Evolutionary conservation across 37 sponge, comb jelly and placozoan species (phyloP), one percentile per base, ranked within the genome.

Genomic region (Chondrilla cf. caribensis): DNA sequence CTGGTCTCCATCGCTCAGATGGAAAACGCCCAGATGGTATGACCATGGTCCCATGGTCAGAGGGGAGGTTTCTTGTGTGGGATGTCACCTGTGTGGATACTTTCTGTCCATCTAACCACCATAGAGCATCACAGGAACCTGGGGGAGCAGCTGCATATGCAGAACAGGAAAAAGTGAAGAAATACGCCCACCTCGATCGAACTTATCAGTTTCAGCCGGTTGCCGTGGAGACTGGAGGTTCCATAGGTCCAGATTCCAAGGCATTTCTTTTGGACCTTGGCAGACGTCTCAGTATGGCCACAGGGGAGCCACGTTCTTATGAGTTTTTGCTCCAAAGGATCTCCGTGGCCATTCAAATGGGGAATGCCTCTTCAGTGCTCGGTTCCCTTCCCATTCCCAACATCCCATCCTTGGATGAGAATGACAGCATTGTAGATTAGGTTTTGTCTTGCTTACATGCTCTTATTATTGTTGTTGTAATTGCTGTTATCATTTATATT

Each of bases 101-200:
- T 21, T 29, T 71, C 22, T 35, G 41, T 9, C 7, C 6, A 9
- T 77, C 78, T 22, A 24, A 43, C 78, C 17, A 25, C 14, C 51
- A 11, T 21, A 5, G 9, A 77, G 55, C 78, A 21, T 54, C 57
- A n/a, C 9, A 24, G 28, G 57, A 77, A 25, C 26, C 78, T 7
- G 78, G 78, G 8, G 78, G 57, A 28, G 78, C 57, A n/a, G 78
- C 78, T 7, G 78, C 78, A 2, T 6, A 22, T 54, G 78, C 78
- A 24, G 78, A 77, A 33, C 3, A 5, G 7, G 28, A 54, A 19
- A 77, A 77, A 22, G 78, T 24, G 7, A 54, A 11, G 24, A 77
- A 77, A 55, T 77, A 77, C 25, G 57, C 15, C 4, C 78, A 77
- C 29, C 57, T 77, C 5, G 57, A 43, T 29, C 11, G 57, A 8